Evolutionary conservation across 2,888 invertebrate species (phyloP), one percentile per base, ranked within the genome.

Genomic region (Epsilonema sp.): DNA sequence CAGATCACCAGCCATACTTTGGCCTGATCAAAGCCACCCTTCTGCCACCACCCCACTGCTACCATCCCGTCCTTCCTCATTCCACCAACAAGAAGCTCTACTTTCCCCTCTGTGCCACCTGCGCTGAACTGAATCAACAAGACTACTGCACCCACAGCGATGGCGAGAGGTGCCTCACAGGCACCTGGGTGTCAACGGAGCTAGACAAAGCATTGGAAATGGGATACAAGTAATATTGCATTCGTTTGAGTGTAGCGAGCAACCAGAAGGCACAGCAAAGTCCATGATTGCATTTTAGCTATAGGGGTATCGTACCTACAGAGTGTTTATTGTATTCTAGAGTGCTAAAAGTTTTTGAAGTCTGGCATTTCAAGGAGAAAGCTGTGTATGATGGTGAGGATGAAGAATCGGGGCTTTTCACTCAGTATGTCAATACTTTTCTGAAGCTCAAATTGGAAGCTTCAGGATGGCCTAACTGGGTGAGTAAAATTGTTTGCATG

Each of bases 171-270:
- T 19, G 37, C 1, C 16, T 62, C 1, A 48, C 44, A 1, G 58
- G 60, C 1, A 56, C 57, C 0, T 62, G 57, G 57, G 50, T 52
- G 26, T 52, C 55, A 1, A 52, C 53, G 1, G 61, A 59, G 44
- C 26, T 61, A 1, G 42, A 50, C 26, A 48, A 44, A 20, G 61
- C 60, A 3, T 5, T 53, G 1, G 22, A 50, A 23, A 47, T 52
- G 31, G 59, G 58, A 1, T 62, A 61, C 42, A n/a, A n/a, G n/a
- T n/a, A n/a, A n/a, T n/a, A n/a, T n/a, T n/a, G n/a, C n/a, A 1
- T 49, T 1, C 46, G 58, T 42, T 51, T 57, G 2, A n/a, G n/a
- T n/a, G n/a, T n/a, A n/a, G n/a, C n/a, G n/a, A n/a, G n/a, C n/a
- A n/a, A n/a, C n/a, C n/a, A n/a, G n/a, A n/a, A n/a, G n/a, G n/a